Conservation (phyloP, 2,113 vertebrate species). For the Lamprotornis superbus region DNA sequence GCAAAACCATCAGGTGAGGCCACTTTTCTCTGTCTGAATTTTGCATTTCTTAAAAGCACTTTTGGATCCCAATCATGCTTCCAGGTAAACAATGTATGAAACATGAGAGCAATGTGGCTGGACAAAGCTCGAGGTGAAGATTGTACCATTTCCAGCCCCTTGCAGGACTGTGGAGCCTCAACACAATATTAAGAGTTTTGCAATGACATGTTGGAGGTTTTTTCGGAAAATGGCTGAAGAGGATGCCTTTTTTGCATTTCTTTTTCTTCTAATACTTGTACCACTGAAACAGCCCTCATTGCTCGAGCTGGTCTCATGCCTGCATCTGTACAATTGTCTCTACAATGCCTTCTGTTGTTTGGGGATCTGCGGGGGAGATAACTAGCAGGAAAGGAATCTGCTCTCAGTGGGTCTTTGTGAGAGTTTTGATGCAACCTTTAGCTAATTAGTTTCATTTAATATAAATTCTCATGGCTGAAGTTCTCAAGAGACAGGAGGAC, state of each 20-base stretch:
- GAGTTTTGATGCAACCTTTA: constrained; percentile 69
- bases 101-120: fast-evolving
- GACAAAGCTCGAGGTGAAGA: not conserved
- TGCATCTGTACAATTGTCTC: constrained; percentile 53
- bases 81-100: not conserved
- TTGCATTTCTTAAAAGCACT: not conserved
- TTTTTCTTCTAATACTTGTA: not conserved
- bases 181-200: not conserved
- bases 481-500: constrained; percentile 43
- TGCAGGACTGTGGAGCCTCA: not conserved
- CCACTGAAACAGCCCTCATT: not conserved
- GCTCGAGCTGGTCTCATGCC: constrained; percentile 12
- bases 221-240: constrained; percentile 20
- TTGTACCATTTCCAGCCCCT: not conserved
- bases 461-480: constrained; percentile 53
- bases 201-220: not conserved
- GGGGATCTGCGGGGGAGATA: constrained; percentile 41
- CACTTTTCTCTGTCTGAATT: not conserved
- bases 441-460: constrained; percentile 70
- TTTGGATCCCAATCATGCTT: not conserved
- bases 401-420: constrained; percentile 54
- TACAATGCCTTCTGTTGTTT: constrained; percentile 55
- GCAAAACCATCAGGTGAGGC: not conserved
- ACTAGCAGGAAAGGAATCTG: constrained; percentile 58
- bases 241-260: not conserved